These are phyloP conservation scores for Saccostrea echinata DNA, from an alignment of 1,140 invertebrate genomes.

Conservation along the genomic window DNA sequence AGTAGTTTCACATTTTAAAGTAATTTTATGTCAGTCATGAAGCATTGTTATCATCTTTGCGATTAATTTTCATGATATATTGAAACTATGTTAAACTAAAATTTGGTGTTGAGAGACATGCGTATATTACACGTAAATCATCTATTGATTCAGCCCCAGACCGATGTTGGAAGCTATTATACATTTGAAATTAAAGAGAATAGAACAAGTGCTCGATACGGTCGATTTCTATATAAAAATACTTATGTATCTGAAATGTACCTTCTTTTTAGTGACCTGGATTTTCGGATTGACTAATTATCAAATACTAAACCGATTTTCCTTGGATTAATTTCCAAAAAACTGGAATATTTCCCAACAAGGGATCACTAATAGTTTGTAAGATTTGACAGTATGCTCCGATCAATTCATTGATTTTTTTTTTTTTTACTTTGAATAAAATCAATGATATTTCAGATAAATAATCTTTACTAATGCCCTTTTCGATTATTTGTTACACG, in stretches of 20 bases:
- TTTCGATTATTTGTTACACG: not conserved
- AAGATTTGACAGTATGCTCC: not conserved
- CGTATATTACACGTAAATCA: not conserved
- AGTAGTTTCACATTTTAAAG: not conserved
- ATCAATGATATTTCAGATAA: not conserved
- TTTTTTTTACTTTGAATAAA: not conserved
- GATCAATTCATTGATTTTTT: constrained; percentile 28
- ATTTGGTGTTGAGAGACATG: too few species aligned
- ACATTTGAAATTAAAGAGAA: not conserved
- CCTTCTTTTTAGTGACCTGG: not conserved
- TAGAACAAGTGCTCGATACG: not conserved
- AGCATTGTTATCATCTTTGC: not conserved
- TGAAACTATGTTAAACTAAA: too few species aligned
- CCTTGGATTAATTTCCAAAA: not conserved
- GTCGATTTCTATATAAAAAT: not conserved
- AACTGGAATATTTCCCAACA: not conserved
- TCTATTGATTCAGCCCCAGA: not conserved
- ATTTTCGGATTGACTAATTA: not conserved
- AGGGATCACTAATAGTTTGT: not conserved
- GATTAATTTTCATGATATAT: not conserved
- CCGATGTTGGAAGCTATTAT: not conserved
- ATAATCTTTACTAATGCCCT: not conserved
- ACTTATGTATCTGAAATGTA: not conserved
- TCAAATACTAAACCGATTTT: not conserved
- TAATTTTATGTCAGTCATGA: not conserved